These are phyloP conservation scores for Chrysolina haemoptera DNA, from an alignment of 2,888 invertebrate species.

Conservation along the genomic window DNA sequence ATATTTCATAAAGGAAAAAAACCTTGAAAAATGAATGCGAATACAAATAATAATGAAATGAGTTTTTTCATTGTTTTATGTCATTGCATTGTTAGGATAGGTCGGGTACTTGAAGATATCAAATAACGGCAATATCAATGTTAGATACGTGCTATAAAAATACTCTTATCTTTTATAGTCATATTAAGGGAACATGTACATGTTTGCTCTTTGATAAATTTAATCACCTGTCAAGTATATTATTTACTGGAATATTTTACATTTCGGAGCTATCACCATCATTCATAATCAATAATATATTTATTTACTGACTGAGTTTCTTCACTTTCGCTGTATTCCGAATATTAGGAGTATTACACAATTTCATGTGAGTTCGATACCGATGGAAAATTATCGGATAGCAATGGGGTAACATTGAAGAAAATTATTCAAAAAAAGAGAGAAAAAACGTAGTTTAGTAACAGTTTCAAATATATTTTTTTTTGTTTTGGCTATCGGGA, in stretches of 20 bases:
- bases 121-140: constrained; percentile 16
- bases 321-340: too few species aligned
- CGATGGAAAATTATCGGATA: too few species aligned
- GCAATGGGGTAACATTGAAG: too few species aligned
- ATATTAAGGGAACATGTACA: constrained; percentile 26
- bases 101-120: constrained; percentile 27
- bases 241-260: constrained; percentile 26
- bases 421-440: too few species aligned
- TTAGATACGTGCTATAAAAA: constrained; percentile 15
- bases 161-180: constrained; percentile 32
- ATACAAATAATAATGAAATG: constrained; percentile 31
- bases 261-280: constrained; percentile 7
- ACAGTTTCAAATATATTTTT: too few species aligned
- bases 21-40: constrained; percentile 20
- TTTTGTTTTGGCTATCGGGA: too few species aligned
- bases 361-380: too few species aligned
- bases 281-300: constrained; percentile 5
- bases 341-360: too few species aligned
- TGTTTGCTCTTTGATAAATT: constrained; percentile 46
- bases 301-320: not conserved
- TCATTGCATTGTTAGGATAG: constrained; percentile 44
- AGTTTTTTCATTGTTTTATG: constrained; percentile 34
- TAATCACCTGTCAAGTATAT: constrained; percentile 44
- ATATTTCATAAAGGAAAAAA: not conserved
- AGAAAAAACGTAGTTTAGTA: too few species aligned